Evolutionary conservation across 2,797 vertebrate species (phyloP).

Genomic region (Hypotaenidia okinawae): DNA sequence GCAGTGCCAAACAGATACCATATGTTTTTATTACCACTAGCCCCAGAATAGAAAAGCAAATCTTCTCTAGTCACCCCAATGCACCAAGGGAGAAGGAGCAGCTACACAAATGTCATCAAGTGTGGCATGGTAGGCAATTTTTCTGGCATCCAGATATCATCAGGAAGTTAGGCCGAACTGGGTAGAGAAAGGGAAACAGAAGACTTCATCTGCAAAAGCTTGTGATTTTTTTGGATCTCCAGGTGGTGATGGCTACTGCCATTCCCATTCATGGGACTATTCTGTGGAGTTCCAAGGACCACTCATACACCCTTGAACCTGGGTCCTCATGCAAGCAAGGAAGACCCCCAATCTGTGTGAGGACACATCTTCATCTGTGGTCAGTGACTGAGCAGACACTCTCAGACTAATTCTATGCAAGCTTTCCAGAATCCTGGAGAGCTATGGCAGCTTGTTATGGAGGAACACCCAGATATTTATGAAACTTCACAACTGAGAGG

Average conservation of each 20-base stretch:
- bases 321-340: rapidly evolving
- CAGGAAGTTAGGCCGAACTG: neutral
- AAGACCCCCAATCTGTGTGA: neutral
- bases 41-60: neutral
- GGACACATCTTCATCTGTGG: neutral
- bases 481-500: neutral
- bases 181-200: neutral
- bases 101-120: neutral
- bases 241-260: neutral
- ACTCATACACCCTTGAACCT: neutral
- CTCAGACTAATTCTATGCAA: neutral
- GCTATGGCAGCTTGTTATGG: neutral
- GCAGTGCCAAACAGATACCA: neutral
- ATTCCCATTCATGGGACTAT: neutral
- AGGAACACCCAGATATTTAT: neutral
- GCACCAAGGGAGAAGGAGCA: neutral
- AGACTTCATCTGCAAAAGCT: neutral
- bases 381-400: neutral
- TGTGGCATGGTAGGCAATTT: neutral
- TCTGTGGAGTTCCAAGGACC: neutral
- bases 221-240: neutral
- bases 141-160: neutral
- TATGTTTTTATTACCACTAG: neutral
- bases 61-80: neutral
- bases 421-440: neutral